A percentile compares a stretch with the other conserved stretches of the same genome.
phyloP scores from a whole-genome alignment of 1,140 invertebrate genomes.

The Halesus radiatus region DNA sequence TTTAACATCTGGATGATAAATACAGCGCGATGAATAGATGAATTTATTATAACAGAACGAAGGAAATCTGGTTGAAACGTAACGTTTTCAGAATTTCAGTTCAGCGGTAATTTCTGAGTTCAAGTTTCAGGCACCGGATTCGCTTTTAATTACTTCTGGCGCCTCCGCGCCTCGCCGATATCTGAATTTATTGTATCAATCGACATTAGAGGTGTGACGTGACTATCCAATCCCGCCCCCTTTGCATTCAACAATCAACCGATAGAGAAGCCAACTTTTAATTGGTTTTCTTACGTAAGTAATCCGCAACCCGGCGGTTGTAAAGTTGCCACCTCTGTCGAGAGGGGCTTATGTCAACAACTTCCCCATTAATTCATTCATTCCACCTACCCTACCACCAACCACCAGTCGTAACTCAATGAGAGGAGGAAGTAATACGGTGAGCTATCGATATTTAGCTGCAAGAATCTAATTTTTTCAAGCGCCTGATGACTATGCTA shows the following conservation, averaged over 20 bases:
- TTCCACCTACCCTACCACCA: not conserved
- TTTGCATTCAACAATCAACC: conserved; percentile 16
- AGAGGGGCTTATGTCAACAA: conserved; percentile 19
- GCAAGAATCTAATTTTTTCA: conserved; percentile 19
- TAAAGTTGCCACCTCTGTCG: conserved; percentile 31
- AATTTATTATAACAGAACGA: too few species aligned
- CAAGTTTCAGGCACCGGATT: not conserved
- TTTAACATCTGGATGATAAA: too few species aligned
- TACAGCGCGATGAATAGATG: too few species aligned
- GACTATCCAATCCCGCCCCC: not conserved
- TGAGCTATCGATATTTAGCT: conserved; percentile 1
- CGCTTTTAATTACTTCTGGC: conserved; percentile 26
- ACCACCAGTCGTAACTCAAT: not conserved
- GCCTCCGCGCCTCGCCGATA: not conserved
- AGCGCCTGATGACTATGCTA: too few species aligned
- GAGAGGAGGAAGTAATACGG: conserved; percentile 2
- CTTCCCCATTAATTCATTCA: conserved; percentile 26
- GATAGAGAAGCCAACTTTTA: conserved; percentile 39
- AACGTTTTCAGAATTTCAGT: too few species aligned
- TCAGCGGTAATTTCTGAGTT: too few species aligned
- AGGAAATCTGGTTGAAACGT: too few species aligned
- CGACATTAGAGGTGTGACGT: conserved; percentile 13
- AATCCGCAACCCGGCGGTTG: not conserved
- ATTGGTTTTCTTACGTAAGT: conserved; percentile 40
- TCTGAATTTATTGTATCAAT: conserved; percentile 29